phyloP scores from a whole-genome alignment of 2,113 vertebrate species.

The Amphiprion percula region DNA sequence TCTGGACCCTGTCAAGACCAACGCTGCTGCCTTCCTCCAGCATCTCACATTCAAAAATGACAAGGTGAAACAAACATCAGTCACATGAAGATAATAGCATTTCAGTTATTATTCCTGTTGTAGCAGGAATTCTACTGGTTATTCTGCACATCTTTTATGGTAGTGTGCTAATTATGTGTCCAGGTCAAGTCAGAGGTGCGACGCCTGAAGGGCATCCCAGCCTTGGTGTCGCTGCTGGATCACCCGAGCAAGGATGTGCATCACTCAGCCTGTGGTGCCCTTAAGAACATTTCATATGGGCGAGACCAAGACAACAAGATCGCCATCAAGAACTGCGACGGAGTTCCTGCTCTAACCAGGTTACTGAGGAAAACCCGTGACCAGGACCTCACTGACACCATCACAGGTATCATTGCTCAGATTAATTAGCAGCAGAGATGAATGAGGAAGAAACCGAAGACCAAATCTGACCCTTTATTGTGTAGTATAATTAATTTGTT shows the following conservation, averaged over 20 bases:
- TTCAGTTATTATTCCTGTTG: not conserved
- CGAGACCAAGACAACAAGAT: conserved; percentile 96
- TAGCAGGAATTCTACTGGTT: not conserved
- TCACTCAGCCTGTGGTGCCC: conserved; percentile 93
- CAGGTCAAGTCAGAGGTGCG: conserved; percentile 96
- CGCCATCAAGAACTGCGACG: conserved; percentile 98
- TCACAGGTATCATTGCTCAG: conserved; percentile 88
- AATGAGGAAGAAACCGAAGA: too few species aligned
- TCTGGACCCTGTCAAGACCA: conserved; percentile 94
- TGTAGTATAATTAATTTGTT: not conserved
- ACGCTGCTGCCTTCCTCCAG: conserved; percentile 95
- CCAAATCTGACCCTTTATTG: not conserved
- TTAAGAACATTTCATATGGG: conserved; percentile 98
- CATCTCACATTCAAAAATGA: conserved; percentile 97
- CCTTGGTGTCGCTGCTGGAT: conserved; percentile 95
- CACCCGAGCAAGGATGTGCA: conserved; percentile 96
- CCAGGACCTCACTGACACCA: conserved; percentile 95
- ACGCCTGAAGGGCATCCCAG: conserved; percentile 93
- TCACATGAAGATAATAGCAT: not conserved
- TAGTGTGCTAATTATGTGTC: conserved; percentile 6
- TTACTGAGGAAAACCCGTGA: conserved; percentile 92
- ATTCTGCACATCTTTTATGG: not conserved
- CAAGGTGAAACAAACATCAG: conserved; percentile 79
- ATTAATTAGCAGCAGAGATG: too few species aligned
- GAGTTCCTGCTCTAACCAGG: conserved; percentile 91